Evolutionary conservation across 2,888 invertebrate genomes (phyloP).

Genomic region (Kryphioiulus occultus): DNA sequence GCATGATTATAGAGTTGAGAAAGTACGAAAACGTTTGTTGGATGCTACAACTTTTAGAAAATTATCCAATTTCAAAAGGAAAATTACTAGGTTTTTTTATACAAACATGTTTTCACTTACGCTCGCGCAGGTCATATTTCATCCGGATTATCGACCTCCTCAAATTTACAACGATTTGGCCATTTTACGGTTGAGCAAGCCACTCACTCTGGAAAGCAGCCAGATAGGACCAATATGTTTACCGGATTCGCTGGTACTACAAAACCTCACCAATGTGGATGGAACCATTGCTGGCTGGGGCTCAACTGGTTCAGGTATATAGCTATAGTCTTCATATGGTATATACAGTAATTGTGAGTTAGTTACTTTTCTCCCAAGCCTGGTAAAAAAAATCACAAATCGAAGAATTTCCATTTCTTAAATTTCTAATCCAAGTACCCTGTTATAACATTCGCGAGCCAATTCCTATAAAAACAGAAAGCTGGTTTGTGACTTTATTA

Average conservation of each 20-base stretch:
- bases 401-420: not conserved
- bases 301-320: conserved; percentile 44
- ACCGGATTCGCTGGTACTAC: conserved; percentile 27
- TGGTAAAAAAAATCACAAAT: not conserved
- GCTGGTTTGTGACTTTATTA: too few species aligned
- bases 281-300: conserved; percentile 51
- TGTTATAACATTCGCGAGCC: too few species aligned
- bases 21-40: not conserved
- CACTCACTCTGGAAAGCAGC: conserved; percentile 36
- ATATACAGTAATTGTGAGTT: too few species aligned
- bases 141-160: conserved; percentile 51
- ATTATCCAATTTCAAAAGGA: not conserved
- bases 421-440: not conserved
- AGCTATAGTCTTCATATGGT: not conserved
- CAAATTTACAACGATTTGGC: conserved; percentile 50
- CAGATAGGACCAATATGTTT: conserved; percentile 44
- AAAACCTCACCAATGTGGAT: conserved; percentile 36
- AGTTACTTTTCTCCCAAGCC: not conserved
- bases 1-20: conserved; percentile 41
- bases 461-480: too few species aligned
- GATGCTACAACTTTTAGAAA: not conserved
- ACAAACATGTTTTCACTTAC: not conserved
- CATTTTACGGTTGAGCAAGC: conserved; percentile 44
- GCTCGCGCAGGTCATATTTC: conserved; percentile 33
- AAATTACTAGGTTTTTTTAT: not conserved